Base-by-base conservation (phyloP, 2,888 invertebrate genomes). In the Cantharis rustica region DNA sequence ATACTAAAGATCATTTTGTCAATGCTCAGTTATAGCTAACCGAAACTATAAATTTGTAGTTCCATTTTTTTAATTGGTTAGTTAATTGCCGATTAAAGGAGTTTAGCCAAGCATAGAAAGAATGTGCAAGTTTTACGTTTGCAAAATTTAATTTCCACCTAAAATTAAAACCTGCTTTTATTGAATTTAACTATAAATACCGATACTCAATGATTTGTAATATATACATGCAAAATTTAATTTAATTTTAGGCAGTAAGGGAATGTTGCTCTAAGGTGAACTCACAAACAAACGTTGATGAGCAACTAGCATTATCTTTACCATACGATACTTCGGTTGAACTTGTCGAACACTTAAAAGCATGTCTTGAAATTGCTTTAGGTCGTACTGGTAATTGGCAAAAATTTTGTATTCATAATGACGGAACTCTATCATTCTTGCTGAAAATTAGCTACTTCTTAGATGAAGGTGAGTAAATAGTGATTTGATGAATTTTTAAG, bases 321-420 rank as follows among this genome's bases (percentile, higher is more conserved):
- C 92, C 95, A 0, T 98, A 98, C 85, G 97, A 98, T 87, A 93
- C 95, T 5, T 91, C 98, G n/a, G 97, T 98, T 5, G 95, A 95
- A 82, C 91, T 98, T 75, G 97, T 98, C 85, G 98, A 98, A 83
- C 97, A 98, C 88, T 90, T 99, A 79, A 98, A 98, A 87, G 94
- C 95, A 4, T 98, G 98, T 84, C 93, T 95, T 71, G 98, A 99
- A 88, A 96, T 98, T 75, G 98, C 98, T 47, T 93, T 94, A 71
- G 93, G 94, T 72, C 93, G 98, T 72, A 96, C 97, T 0, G 94
- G 95, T 81, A 98, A 98, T 89, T 99, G 98, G 98, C 98, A 98
- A 88, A 92, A 94, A 85, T 95, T 95, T 86, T 97, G 97, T 85
- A 88, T 92, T 2, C 90, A 91, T 47, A 93, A 95, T 84, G 92